These are phyloP conservation scores for Esox lucius DNA, from an alignment of 2,797 vertebrate genomes.

Conservation along the genomic window DNA sequence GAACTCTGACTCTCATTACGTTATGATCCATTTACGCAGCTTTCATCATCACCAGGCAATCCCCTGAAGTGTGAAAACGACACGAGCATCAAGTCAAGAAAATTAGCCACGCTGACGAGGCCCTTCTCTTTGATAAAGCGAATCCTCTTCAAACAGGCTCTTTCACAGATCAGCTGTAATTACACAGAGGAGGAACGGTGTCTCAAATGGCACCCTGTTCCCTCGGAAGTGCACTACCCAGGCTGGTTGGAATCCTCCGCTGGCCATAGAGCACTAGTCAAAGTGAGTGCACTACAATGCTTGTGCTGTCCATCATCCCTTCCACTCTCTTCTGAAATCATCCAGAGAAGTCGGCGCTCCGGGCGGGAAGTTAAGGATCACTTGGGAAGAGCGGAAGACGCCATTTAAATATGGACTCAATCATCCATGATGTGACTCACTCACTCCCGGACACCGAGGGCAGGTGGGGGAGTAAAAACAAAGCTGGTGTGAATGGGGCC, in stretches of 20 bases:
- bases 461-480: not conserved
- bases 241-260: not conserved
- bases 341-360: not conserved
- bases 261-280: not conserved
- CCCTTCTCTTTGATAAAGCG: not conserved
- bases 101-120: not conserved
- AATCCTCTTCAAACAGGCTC: not conserved
- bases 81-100: not conserved
- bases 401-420: slow-evolving; percentile 14
- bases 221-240: not conserved
- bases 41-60: not conserved
- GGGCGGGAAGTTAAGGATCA: not conserved
- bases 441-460: not conserved
- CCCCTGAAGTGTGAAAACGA: not conserved
- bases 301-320: not conserved
- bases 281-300: not conserved
- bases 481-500: not conserved
- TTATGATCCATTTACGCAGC: not conserved
- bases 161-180: not conserved
- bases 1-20: not conserved
- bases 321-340: not conserved
- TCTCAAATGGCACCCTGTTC: not conserved
- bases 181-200: not conserved
- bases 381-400: not conserved
- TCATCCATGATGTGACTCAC: slow-evolving; percentile 12